Conservation (phyloP, 2,113 vertebrate genomes). For the Labeo rohita region DNA sequence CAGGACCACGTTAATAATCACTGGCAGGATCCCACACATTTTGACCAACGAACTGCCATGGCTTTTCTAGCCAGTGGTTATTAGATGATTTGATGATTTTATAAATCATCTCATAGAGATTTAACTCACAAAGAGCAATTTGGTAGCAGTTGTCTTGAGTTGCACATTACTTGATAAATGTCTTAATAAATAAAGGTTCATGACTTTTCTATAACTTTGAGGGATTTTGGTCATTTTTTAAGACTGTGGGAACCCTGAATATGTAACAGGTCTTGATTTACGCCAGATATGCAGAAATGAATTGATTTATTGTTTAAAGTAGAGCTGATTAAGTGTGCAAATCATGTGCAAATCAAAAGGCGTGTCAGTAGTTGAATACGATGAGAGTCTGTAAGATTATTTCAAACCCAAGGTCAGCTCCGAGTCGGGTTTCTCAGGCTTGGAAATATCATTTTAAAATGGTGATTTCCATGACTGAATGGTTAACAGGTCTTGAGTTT, state of each 20-base stretch:
- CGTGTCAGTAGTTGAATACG: background rate
- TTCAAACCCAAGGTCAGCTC: background rate
- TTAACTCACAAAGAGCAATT: background rate
- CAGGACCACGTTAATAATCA: background rate
- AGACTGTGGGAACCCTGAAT: background rate
- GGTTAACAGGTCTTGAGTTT: background rate
- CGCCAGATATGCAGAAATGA: background rate
- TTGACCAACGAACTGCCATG: background rate
- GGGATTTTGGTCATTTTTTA: background rate
- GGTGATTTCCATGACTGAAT: background rate
- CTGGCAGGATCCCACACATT: background rate
- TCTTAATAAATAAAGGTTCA: background rate
- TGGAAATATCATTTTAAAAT: background rate
- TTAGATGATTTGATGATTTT: background rate
- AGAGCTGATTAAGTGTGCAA: background rate
- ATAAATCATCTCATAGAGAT: background rate
- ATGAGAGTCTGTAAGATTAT: background rate
- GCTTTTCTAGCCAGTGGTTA: background rate
- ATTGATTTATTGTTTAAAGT: background rate
- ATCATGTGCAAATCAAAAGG: conserved; percentile 16
- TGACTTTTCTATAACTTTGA: background rate
- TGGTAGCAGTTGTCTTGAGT: background rate
- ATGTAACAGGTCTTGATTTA: background rate
- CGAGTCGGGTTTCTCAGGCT: background rate
- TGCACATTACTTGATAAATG: background rate